These are phyloP conservation scores for Adelognathus sp. DNA, from an alignment of 2,888 invertebrate genomes.

Conservation along the genomic window DNA sequence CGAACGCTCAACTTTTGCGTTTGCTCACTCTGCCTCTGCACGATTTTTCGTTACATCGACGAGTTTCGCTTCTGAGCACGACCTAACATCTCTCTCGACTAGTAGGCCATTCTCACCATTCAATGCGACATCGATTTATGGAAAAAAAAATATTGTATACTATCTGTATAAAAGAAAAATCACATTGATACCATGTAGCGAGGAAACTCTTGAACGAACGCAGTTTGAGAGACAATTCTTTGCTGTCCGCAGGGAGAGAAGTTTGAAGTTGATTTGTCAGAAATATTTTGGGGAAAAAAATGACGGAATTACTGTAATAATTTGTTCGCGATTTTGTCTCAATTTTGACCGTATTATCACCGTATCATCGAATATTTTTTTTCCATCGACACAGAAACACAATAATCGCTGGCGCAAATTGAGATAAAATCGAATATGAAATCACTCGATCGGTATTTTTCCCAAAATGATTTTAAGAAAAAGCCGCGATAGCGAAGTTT, in stretches of 20 bases:
- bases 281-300: background rate
- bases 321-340: background rate
- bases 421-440: background rate
- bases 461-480: background rate
- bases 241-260: background rate
- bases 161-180: background rate
- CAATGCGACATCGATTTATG: background rate
- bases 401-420: background rate
- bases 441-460: background rate
- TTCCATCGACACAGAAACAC: background rate
- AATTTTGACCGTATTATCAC: background rate
- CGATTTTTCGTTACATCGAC: background rate
- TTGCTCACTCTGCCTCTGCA: background rate
- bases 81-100: background rate
- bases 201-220: background rate
- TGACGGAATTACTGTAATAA: background rate
- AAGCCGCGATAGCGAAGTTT: background rate
- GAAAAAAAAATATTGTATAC: background rate
- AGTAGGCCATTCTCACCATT: background rate
- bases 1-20: constrained; percentile 2
- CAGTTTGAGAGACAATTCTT: background rate
- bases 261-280: background rate
- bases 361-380: background rate
- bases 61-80: background rate
- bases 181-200: background rate